Conservation (phyloP, 2,888 invertebrate species). For the Sarcophaga caerulescens region DNA sequence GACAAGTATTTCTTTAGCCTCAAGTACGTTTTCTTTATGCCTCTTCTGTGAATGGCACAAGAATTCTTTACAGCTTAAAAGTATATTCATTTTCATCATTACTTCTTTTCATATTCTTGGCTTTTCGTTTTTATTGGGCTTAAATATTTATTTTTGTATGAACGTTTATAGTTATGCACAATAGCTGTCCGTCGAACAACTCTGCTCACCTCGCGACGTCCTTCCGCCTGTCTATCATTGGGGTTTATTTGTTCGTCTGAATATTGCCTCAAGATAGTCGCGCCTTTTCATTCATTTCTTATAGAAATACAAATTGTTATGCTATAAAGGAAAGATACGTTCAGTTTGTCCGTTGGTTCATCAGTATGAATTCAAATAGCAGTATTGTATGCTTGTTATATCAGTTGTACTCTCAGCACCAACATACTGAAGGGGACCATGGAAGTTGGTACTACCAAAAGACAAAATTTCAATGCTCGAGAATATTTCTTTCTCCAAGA, state of each 20-base stretch:
- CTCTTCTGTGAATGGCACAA: slow-evolving; percentile 34
- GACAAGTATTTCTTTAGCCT: slow-evolving; percentile 45
- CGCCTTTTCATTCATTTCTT: slow-evolving; percentile 46
- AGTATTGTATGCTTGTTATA: not conserved
- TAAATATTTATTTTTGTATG: not conserved
- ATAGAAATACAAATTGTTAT: not conserved
- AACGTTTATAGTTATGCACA: slow-evolving; percentile 1
- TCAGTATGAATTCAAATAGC: not conserved
- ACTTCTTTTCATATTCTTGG: slow-evolving; percentile 17
- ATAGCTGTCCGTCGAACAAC: not conserved
- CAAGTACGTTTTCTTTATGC: slow-evolving; percentile 40
- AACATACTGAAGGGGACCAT: not conserved
- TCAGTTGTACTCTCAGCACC: no score
- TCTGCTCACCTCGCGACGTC: not conserved
- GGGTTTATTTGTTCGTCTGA: not conserved
- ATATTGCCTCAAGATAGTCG: slow-evolving; percentile 43
- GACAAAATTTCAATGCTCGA: not conserved
- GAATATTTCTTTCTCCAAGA: not conserved
- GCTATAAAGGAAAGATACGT: not conserved
- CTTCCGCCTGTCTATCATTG: not conserved
- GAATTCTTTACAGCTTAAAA: slow-evolving; percentile 24
- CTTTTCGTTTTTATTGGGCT: not conserved
- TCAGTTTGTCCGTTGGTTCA: not conserved
- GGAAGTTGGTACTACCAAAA: not conserved
- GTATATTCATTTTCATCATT: slow-evolving; percentile 46